Conservation (phyloP, 2,797 vertebrate genomes). For the Pterois miles region DNA sequence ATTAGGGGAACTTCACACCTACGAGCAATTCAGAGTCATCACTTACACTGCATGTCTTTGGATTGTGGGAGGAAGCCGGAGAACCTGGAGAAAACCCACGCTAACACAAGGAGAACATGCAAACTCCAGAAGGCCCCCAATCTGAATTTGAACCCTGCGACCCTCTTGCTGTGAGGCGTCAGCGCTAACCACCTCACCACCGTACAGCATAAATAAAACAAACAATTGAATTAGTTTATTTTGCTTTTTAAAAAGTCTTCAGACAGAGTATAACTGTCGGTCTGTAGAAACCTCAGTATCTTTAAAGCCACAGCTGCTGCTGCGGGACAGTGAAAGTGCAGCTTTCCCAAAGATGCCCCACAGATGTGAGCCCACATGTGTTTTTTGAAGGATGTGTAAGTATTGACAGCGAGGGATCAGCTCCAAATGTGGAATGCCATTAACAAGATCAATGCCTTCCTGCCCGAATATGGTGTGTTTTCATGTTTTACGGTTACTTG, state of each 20-base stretch:
- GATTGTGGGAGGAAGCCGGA: too few species aligned
- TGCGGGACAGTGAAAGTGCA: constrained; percentile 29
- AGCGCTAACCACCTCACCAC: too few species aligned
- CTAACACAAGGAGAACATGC: too few species aligned
- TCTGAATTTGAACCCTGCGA: too few species aligned
- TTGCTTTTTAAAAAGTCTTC: not conserved
- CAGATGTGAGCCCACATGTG: constrained; percentile 66
- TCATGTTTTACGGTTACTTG: constrained; percentile 44
- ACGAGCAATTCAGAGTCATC: too few species aligned
- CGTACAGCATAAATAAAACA: too few species aligned
- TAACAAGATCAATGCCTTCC: constrained; percentile 69
- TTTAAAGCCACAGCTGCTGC: constrained; percentile 31
- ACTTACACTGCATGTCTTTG: too few species aligned
- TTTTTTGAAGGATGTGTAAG: constrained; percentile 42
- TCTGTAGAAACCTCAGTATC: not conserved
- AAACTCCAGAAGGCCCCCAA: too few species aligned
- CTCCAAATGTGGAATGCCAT: constrained; percentile 59
- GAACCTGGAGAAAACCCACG: too few species aligned
- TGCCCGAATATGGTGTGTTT: constrained; percentile 45
- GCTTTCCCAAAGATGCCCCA: constrained; percentile 40
- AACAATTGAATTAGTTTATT: not conserved
- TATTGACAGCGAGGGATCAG: constrained; percentile 43
- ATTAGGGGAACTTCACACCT: too few species aligned
- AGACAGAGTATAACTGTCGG: not conserved
- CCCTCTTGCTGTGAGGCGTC: too few species aligned